Evolutionary conservation across 2,797 vertebrate genomes (phyloP), one percentile per base, ranked within the genome.

Genomic region (Pantherophis alleghaniensis): DNA sequence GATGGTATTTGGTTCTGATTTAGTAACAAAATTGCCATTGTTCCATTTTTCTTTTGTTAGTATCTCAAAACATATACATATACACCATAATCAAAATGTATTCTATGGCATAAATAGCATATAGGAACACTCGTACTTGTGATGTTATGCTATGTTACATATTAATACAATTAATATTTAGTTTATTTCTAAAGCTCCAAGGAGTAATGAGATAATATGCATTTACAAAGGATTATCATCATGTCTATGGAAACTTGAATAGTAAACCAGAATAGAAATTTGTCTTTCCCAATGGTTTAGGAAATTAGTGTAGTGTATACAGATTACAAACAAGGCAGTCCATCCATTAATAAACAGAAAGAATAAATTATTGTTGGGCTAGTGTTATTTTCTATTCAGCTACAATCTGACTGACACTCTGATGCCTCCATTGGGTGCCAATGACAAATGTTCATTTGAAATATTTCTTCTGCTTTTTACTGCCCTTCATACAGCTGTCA

Each of bases 361-460:
- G 28, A 86, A 89, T 42, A 83, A 89, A 93, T 94, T 87, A 56
- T 47, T 87, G 93, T 90, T 93, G 90, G 93, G 86, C 94, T 95
- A 96, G 94, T 94, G 96, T 96, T 94, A 86, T 90, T 87, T 91
- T 92, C 93, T 92, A 94, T 94, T 61, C 93, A 94, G 89, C 59
- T 92, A 59, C 94, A 90, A 93, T 89, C n/a, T 24, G 87, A 94
- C 91, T 93, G 95, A 95, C 92, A 96, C 91, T 86, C 93, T 94
- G 87, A 91, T 0, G 0, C 87, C 86, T 92, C 94, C 88, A 63
- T 95, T 94, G 55, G 22, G 95, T 89, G 74, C 93, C 89, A 89
- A 88, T 59, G 95, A 95, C 90, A 90, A 95, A 94, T 90, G 91
- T 90, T 94, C 90, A 91, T 22, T 93, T 95, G 87, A 94, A 95